These are phyloP conservation scores for Semicossyphus pulcher DNA, from an alignment of 2,113 vertebrate species.

Conservation along the genomic window DNA sequence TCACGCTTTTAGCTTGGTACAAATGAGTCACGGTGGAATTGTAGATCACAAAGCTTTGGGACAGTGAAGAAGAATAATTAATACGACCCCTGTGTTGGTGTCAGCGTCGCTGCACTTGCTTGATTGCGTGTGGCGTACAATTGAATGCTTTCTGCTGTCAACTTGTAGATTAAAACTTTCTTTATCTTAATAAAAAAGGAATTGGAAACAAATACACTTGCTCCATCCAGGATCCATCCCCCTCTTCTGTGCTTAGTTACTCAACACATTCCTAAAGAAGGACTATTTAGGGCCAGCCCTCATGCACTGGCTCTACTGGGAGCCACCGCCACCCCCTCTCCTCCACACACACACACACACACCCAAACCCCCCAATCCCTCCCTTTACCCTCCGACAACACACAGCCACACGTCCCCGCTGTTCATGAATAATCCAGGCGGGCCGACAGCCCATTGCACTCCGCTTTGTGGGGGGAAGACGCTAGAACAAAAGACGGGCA, in stretches of 20 bases:
- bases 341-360: conserved; percentile 18
- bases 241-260: conserved; percentile 21
- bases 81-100: conserved; percentile 26
- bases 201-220: conserved; percentile 33
- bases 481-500: conserved; percentile 82
- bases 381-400: conserved; percentile 68
- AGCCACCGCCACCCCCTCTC: conserved; percentile 42
- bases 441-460: conserved; percentile 76
- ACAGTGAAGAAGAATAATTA: conserved; percentile 23
- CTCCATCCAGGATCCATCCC: conserved; percentile 21
- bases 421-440: conserved; percentile 85
- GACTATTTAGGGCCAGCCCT: conserved; percentile 65
- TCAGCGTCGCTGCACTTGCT: conserved; percentile 14
- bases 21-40: conserved; percentile 46
- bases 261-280: conserved; percentile 71
- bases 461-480: conserved; percentile 76
- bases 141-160: conserved; percentile 5
- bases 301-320: conserved; percentile 63
- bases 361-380: conserved; percentile 58
- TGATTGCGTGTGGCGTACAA: conserved; percentile 32
- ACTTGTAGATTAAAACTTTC: conserved; percentile 22
- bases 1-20: conserved; percentile 46
- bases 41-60: conserved; percentile 29
- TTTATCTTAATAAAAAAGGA: not conserved
- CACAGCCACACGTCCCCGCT: conserved; percentile 82